phyloP scores from a whole-genome alignment of 2,113 vertebrate species.

The Saccopteryx leptura region DNA sequence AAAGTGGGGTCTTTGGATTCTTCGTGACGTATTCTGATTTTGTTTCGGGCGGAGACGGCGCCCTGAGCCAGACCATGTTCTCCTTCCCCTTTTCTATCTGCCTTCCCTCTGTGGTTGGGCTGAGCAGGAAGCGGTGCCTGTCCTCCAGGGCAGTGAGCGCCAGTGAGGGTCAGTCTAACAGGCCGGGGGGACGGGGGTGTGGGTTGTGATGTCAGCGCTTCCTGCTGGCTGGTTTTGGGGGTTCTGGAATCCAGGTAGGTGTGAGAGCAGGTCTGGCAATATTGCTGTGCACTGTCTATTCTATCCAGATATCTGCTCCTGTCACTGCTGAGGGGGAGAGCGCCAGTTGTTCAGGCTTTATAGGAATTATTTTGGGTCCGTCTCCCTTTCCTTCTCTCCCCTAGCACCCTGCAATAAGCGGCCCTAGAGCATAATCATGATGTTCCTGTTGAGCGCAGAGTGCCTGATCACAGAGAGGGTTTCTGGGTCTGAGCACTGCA shows the following conservation, averaged over 20 bases:
- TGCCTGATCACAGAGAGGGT: not conserved
- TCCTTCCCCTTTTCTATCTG: not conserved
- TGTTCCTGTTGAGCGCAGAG: constrained; percentile 18
- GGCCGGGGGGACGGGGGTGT: not conserved
- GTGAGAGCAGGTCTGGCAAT: not conserved
- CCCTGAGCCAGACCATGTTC: not conserved
- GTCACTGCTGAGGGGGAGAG: not conserved
- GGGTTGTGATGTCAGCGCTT: not conserved
- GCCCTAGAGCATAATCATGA: not conserved
- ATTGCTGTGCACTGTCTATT: not conserved
- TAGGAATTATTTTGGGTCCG: not conserved
- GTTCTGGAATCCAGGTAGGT: not conserved
- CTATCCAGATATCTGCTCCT: not conserved
- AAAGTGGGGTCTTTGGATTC: constrained; percentile 44
- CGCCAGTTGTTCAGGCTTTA: not conserved
- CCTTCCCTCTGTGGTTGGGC: not conserved
- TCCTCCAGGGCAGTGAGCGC: not conserved
- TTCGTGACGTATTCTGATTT: constrained; percentile 12
- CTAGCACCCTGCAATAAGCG: not conserved
- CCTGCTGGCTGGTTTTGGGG: not conserved
- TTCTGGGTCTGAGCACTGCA: constrained; percentile 57
- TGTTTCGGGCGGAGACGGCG: not conserved
- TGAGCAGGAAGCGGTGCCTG: not conserved
- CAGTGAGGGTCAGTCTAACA: not conserved
- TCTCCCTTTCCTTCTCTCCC: not conserved